These are phyloP conservation scores for Nesoenas mayeri DNA, from an alignment of 2,113 vertebrate species.

Conservation along the genomic window DNA sequence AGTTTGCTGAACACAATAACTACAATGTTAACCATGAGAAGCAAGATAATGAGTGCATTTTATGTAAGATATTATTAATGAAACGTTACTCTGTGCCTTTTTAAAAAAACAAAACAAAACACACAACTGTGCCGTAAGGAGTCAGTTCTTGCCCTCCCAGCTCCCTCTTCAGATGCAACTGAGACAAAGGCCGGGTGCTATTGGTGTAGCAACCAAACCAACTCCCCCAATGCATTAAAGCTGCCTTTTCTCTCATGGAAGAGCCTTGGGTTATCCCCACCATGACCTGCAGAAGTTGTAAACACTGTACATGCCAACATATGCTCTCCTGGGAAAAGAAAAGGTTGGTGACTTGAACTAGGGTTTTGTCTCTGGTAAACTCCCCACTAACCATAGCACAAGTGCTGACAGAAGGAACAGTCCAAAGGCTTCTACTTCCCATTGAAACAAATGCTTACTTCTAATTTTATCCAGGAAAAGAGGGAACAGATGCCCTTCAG, in stretches of 20 bases:
- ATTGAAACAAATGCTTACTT: not conserved
- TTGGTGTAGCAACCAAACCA: not conserved
- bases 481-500: not conserved
- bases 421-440: not conserved
- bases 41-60: not conserved
- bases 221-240: too few relatives aligned
- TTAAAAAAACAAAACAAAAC: too few relatives aligned
- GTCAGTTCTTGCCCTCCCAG: not conserved
- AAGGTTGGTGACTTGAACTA: not conserved
- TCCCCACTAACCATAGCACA: rapidly evolving
- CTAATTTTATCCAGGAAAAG: not conserved
- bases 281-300: not conserved
- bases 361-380: not conserved
- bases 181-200: not conserved
- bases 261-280: not conserved
- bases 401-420: not conserved
- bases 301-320: not conserved
- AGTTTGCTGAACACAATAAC: rapidly evolving
- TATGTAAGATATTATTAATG: not conserved
- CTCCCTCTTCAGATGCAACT: not conserved
- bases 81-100: not conserved
- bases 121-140: not conserved
- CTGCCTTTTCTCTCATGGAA: not conserved
- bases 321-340: not conserved
- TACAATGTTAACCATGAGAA: not conserved